These are phyloP conservation scores for Psilopogon haemacephalus DNA, from an alignment of 2,113 vertebrate species.

Conservation along the genomic window DNA sequence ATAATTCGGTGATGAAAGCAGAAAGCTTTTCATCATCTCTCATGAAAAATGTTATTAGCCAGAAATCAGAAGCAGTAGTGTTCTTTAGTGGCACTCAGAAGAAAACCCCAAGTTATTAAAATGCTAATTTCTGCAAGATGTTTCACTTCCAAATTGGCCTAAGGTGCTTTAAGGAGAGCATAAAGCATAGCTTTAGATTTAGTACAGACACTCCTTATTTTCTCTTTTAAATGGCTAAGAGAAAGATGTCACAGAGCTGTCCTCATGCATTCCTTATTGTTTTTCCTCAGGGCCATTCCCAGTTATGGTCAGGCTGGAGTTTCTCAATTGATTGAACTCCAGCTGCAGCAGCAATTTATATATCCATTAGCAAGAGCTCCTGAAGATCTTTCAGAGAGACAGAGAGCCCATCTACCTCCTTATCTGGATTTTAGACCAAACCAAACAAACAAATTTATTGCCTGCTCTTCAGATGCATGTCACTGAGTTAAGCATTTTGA, in stretches of 20 bases:
- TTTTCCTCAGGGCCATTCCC: conserved; percentile 22
- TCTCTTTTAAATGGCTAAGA: neutral
- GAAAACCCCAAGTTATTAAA: neutral
- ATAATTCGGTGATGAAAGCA: neutral
- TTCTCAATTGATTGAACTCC: conserved; percentile 11
- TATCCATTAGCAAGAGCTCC: neutral
- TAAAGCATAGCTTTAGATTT: conserved; percentile 2
- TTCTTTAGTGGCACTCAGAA: neutral
- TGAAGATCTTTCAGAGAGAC: neutral
- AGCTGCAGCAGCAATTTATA: neutral
- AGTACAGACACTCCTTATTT: neutral
- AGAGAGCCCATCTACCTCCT: neutral
- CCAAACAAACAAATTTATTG: neutral
- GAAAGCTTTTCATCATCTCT: neutral
- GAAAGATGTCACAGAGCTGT: neutral
- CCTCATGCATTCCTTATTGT: neutral
- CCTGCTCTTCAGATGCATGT: neutral
- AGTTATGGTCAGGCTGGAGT: neutral
- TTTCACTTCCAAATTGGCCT: conserved; percentile 8
- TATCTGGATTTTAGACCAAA: neutral
- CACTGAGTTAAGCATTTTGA: neutral
- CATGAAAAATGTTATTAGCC: neutral
- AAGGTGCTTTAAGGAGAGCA: conserved; percentile 13
- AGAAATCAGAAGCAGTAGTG: neutral
- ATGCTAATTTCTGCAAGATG: neutral